Evolutionary conservation across 2,797 vertebrate species (phyloP), one percentile per base, ranked within the genome.

Genomic region (Esox masquinongy): DNA sequence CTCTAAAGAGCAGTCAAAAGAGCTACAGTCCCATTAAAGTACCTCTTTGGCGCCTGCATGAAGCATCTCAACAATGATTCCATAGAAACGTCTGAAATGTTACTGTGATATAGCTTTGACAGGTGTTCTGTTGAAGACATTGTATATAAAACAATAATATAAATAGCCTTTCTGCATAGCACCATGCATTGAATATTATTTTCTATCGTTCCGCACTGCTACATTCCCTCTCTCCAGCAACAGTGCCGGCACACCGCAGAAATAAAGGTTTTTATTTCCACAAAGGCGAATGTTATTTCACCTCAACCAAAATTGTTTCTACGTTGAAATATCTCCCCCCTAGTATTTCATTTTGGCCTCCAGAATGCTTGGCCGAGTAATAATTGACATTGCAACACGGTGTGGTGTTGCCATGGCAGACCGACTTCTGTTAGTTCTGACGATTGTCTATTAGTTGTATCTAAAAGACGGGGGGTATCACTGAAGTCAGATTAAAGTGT

Each of bases 361-460:
- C 77, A 74, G 78, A 80, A 79, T 77, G 79, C 85, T 73, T 36
- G 0, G 76, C 73, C 76, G 77, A 82, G 80, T 87, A 84, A 86
- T 87, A 83, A 83, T 76, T 71, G 75, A 26, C 69, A 81, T 77
- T 72, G 73, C 77, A 85, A 83, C 82, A 79, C 70, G 82, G 80
- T 70, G 16, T 72, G 43, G 9, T 11, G 43, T 14, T 47, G 9
- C 9, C 9, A 14, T 8, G 43, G 3, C 43, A 11, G 43, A 1
- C 6, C 12, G 43, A 11, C 43, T 47, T 47, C 9, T 14, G 3
- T 47, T 11, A 5, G 43, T 47, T 11, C 9, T 47, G 43, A 47
- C 43, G 12, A 47, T 39, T 39, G 36, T 39, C 36, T 39, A 39
- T 39, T 39, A 39, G 36, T 68, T 68, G 16, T 19, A 34, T 68